These are phyloP conservation scores for Argopecten irradians DNA, from an alignment of 1,140 invertebrate species.

Conservation along the genomic window DNA sequence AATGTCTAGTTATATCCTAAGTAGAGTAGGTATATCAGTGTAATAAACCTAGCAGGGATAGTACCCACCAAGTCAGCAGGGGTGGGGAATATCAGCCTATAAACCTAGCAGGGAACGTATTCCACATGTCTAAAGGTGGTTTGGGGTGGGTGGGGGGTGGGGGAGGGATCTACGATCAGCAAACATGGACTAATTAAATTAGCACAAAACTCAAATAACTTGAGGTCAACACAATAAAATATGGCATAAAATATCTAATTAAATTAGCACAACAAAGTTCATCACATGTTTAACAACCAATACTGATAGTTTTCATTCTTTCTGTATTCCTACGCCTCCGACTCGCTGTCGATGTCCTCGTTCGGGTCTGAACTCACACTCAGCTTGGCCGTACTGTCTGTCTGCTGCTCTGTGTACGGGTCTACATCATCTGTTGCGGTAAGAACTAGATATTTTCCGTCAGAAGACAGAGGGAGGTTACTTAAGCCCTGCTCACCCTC, in stretches of 20 bases:
- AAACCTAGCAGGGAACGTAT: background rate
- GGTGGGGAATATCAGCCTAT: background rate
- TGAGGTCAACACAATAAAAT: background rate
- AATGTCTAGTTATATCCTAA: background rate
- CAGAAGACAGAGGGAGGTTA: constrained; percentile 64
- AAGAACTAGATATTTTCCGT: constrained; percentile 70
- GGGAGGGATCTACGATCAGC: background rate
- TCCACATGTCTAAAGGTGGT: background rate
- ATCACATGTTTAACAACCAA: constrained; percentile 7
- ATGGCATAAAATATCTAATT: constrained; percentile 18
- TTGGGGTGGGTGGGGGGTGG: background rate
- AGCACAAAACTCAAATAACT: background rate
- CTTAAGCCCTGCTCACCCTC: constrained; percentile 49
- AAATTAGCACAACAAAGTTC: background rate
- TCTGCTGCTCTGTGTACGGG: constrained; percentile 34
- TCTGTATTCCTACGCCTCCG: background rate
- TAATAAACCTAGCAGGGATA: no score
- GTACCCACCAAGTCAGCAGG: background rate
- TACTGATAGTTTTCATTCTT: background rate
- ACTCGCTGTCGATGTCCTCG: background rate
- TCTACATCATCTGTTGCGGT: constrained; percentile 56
- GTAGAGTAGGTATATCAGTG: background rate
- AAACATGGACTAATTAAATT: background rate
- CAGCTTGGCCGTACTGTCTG: background rate
- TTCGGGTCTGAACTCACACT: background rate